phyloP scores from a whole-genome alignment of 2,113 vertebrate genomes.

The Heteronetta atricapilla region DNA sequence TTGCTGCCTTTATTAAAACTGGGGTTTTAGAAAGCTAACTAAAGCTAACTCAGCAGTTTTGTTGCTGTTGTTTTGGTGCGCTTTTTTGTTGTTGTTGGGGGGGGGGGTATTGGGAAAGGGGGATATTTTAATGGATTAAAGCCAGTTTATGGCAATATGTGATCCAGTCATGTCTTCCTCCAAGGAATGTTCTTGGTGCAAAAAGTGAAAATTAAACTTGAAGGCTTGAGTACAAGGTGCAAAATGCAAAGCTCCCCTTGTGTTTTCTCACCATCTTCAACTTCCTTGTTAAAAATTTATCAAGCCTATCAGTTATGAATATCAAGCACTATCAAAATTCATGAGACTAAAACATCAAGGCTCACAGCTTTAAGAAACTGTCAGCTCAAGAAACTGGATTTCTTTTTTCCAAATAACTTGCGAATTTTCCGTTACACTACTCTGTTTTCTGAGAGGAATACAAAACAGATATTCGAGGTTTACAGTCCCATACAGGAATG shows the following conservation, averaged over 20 bases:
- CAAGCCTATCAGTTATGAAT: constrained; percentile 67
- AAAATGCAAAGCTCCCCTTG: constrained; percentile 50
- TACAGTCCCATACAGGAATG: background rate
- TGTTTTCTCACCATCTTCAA: constrained; percentile 62
- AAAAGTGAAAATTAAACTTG: constrained; percentile 72
- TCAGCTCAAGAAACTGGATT: constrained; percentile 51
- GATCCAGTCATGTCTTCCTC: background rate
- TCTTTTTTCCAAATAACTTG: background rate
- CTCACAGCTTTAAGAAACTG: constrained; percentile 57
- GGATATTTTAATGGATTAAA: background rate
- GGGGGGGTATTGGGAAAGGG: too few relatives aligned
- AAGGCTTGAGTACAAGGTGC: constrained; percentile 37
- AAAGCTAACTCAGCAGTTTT: background rate
- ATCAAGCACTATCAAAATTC: constrained; percentile 66
- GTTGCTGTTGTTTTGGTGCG: background rate
- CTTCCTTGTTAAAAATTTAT: constrained; percentile 75
- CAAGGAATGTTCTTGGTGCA: constrained; percentile 4
- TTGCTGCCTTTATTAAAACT: background rate
- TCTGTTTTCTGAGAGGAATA: constrained; percentile 43
- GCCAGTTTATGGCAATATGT: background rate
- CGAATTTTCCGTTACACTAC: constrained; percentile 38
- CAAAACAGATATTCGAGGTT: constrained; percentile 7
- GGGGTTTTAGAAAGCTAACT: background rate
- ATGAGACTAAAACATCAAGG: constrained; percentile 76
- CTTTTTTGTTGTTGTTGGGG: background rate